A percentile compares a stretch with the other conserved stretches of the same genome.
These are phyloP conservation scores for Noctua fimbriata DNA, from an alignment of 2,888 invertebrate species.

Conservation along the genomic window DNA sequence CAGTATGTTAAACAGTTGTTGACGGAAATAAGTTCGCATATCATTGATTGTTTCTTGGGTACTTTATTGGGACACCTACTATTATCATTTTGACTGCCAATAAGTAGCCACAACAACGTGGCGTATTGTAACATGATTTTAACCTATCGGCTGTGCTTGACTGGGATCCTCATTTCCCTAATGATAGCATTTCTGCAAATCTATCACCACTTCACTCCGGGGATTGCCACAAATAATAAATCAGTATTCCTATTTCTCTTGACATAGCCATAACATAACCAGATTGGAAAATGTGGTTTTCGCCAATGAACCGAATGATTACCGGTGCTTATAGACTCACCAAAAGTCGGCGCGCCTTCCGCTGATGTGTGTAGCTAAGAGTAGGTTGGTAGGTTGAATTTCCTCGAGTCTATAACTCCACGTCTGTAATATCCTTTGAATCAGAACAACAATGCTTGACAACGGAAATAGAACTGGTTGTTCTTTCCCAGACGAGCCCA, in stretches of 20 bases:
- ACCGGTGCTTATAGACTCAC: not conserved
- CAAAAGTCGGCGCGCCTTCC: not conserved
- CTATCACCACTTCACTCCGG: not conserved
- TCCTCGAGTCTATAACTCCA: not conserved
- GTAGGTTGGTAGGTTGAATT: not conserved
- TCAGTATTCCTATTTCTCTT: not conserved
- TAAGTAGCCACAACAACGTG: not conserved
- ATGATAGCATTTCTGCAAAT: not conserved
- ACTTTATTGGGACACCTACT: not conserved
- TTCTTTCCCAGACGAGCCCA: not conserved
- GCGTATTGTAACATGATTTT: not conserved
- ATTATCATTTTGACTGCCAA: not conserved
- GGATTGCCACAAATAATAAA: not conserved
- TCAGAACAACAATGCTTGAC: not conserved
- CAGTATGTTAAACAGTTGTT: not conserved
- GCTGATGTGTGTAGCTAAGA: not conserved
- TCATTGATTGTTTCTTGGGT: no score
- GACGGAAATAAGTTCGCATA: not conserved
- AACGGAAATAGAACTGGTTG: not conserved
- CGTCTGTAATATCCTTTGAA: not conserved
- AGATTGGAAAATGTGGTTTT: no score
- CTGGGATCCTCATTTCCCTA: not conserved
- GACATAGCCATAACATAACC: no score
- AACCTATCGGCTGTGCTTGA: not conserved
- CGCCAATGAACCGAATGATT: not conserved